Base-by-base conservation (phyloP, 2,888 invertebrate species). In the Morpho helenor region DNA sequence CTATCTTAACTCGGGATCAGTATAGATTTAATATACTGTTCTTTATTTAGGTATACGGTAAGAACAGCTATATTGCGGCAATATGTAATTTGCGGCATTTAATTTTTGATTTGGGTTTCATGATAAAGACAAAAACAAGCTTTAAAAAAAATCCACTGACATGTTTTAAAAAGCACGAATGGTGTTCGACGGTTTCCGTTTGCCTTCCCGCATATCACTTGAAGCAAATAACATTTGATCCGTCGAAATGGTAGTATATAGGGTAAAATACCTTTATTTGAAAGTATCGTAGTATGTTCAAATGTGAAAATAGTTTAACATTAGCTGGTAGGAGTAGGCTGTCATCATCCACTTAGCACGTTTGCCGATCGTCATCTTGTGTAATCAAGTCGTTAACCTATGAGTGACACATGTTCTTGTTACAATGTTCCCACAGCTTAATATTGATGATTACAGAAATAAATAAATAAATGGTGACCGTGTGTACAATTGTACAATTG, bases 301-400 rank as follows among this genome's bases (percentile, higher is more conserved):
- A 54, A 53, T 48, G 43, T 42, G 42, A 22, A 23, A 31, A 48
- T 31, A 46, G 49, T 49, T 22, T 44, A 49, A 49, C 49, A 47
- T 55, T 31, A 16, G 44, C 41, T 43, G 44, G 56, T 52, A 55
- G 61, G 47, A 62, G 57, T 75, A 72, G 69, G 69, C 78, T 71
- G 79, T 79, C 82, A 87, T 87, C 84, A 86, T 84, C 80, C 85
- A 87, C 83, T 87, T 87, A 87, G 76, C 84, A 84, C 84, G 77
- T 82, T 82, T 73, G 79, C 80, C 68, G 78, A 79, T 79, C 82
- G 85, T 81, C 84, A 82, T 84, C 82, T 81, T 84, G 76, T 73
- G 74, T 82, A 84, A 87, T 87, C 84, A 85, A 81, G 81, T 86
- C 79, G 83, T 88, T 88, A 86, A 87, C 87, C 87, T 80, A 72